Percentiles rank a stretch among this genome's conserved stretches.
These are phyloP conservation scores for Azemiops feae DNA, from an alignment of 2,113 vertebrate species.

Conservation along the genomic window DNA sequence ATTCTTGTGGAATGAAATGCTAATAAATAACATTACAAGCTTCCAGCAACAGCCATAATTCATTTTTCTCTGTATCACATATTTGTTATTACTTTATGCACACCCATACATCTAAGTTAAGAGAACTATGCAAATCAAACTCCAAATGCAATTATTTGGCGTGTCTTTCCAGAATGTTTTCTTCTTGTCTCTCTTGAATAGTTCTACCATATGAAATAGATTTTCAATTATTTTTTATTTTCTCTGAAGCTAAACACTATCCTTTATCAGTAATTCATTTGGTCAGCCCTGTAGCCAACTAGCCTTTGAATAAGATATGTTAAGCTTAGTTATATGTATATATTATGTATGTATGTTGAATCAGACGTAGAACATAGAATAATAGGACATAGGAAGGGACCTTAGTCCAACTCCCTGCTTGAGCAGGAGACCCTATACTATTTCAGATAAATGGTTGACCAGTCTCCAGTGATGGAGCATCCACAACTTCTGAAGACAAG, in stretches of 20 bases:
- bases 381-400: background rate
- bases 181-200: constrained; percentile 66
- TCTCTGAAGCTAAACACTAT: constrained; percentile 67
- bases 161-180: constrained; percentile 55
- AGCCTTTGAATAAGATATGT: constrained; percentile 74
- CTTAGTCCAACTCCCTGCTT: background rate
- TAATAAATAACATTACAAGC: background rate
- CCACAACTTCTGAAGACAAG: background rate
- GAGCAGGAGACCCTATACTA: background rate
- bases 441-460: background rate
- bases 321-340: constrained; percentile 46
- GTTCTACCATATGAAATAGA: constrained; percentile 65
- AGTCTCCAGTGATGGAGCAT: background rate
- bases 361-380: background rate
- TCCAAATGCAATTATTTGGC: constrained; percentile 56
- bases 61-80: constrained; percentile 1
- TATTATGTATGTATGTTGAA: background rate
- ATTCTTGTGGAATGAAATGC: background rate
- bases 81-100: background rate
- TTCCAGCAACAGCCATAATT: background rate
- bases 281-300: constrained; percentile 71
- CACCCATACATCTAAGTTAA: constrained; percentile 40
- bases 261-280: constrained; percentile 75
- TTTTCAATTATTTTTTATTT: constrained; percentile 77
- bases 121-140: constrained; percentile 50